phyloP scores from a whole-genome alignment of 2,113 vertebrate genomes.

The Strigops habroptila region DNA sequence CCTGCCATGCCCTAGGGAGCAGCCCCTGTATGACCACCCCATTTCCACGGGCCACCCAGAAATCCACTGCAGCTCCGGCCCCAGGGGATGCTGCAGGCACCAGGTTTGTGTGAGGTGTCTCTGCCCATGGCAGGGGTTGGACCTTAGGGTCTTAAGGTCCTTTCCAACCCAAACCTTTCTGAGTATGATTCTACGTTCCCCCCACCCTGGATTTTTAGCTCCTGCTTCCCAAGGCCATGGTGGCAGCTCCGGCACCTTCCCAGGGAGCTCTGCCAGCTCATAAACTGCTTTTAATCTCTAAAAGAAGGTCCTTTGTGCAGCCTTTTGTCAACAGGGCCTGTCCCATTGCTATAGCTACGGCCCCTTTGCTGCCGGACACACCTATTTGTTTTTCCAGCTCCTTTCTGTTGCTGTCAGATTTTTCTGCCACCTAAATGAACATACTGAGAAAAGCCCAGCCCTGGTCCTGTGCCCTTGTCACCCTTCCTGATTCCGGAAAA shows the following conservation, averaged over 20 bases:
- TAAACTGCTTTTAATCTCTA: not conserved
- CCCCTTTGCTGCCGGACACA: conserved; percentile 25
- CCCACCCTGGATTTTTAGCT: not conserved
- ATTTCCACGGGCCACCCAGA: fast-evolving
- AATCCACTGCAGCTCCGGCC: not conserved
- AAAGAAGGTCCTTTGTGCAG: conserved; percentile 36
- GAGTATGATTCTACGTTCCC: not conserved
- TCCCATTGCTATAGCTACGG: conserved; percentile 59
- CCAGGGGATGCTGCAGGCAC: not conserved
- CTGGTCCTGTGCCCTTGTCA: fast-evolving
- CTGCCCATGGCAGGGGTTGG: not conserved
- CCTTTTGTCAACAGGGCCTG: conserved; percentile 59
- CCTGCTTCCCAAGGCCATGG: fast-evolving
- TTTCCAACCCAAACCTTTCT: not conserved
- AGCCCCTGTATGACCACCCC: fast-evolving
- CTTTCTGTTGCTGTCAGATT: conserved; percentile 1
- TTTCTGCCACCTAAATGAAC: conserved; percentile 29
- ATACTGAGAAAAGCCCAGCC: not conserved
- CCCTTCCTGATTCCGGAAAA: not conserved
- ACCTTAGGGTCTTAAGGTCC: not conserved
- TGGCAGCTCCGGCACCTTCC: not conserved
- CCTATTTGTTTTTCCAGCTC: conserved; percentile 69
- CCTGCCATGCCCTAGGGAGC: not conserved
- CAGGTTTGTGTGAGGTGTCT: not conserved
- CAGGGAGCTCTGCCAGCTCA: not conserved